Evolutionary conservation across 2,888 invertebrate genomes (phyloP), one percentile per base, ranked within the genome.

Genomic region (Drosophila anomalata): DNA sequence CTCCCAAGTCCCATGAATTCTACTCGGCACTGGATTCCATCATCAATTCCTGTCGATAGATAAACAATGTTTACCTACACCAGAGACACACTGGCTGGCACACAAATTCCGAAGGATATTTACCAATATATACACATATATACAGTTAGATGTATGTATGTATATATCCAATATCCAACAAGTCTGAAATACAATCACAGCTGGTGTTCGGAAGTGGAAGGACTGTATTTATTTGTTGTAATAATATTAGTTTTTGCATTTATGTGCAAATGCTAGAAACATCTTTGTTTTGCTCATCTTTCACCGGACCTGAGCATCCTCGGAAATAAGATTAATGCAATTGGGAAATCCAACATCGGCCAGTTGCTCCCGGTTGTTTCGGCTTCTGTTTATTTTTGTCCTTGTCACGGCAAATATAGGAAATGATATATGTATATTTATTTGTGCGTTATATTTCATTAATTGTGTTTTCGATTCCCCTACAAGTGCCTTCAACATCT

Each of bases 171-270:
- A 62, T 70, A 68, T 48, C 71, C 33, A 59, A 41, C 47, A 20
- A 39, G 68, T 24, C 36, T 48, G 60, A 70, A 70, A 44, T 48
- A 68, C 71, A 68, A 71, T 54, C 46, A 47, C 46, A 65, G 46
- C 53, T 39, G 46, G 39, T 53, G 66, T 14, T 39, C 20, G 22
- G 39, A 26, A 42, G 31, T 47, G 36, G 47, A 39, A 26, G 48
- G 31, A 71, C 73, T 77, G 53, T 67, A 57, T 69, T 57, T 83
- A 67, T 79, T 84, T 88, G 73, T 75, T 67, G 68, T 79, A 76
- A 82, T 78, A 87, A 84, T 88, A 79, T 82, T 82, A 77, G 83
- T 70, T 70, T 81, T 71, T 74, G 85, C 70, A 79, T 79, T 80
- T 76, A 74, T 85, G 77, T 85, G 71, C 61, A 60, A 54, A 65